Evolutionary conservation across 2,888 invertebrate genomes (phyloP).

Genomic region (Caenorhabditis panamensis): DNA sequence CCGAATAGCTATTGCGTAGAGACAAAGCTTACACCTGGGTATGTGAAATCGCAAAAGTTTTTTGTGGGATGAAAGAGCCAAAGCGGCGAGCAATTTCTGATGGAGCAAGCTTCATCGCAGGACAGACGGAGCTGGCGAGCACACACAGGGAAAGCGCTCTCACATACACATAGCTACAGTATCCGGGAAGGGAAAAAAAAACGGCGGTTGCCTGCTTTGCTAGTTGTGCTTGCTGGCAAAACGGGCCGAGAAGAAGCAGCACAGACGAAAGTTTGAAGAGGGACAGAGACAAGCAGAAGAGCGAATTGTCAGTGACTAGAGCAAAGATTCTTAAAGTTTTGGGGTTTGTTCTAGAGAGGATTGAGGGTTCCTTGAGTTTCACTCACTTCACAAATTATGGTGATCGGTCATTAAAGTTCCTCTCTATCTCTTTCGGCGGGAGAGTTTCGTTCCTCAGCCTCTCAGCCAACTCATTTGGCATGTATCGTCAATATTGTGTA

Average conservation of each 20-base stretch:
- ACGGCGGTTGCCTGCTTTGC: conserved; percentile 43
- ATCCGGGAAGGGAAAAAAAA: conserved; percentile 50
- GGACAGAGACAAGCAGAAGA: conserved; percentile 19
- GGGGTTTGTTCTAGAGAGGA: neutral
- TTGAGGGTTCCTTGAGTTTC: neutral
- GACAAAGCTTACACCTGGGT: conserved; percentile 17
- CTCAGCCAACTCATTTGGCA: conserved; percentile 34
- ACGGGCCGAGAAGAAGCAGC: conserved; percentile 21
- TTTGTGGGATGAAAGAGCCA: conserved; percentile 31
- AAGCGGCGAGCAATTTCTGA: conserved; percentile 53
- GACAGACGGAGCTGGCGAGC: conserved; percentile 56
- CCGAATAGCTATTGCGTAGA: conserved; percentile 6
- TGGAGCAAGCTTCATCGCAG: conserved; percentile 45
- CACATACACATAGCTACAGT: conserved; percentile 60
- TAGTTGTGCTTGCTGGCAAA: conserved; percentile 30
- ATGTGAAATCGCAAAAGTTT: conserved; percentile 31
- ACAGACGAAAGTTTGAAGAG: conserved; percentile 27
- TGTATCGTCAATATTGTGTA: conserved; percentile 57
- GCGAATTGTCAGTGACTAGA: conserved; percentile 13
- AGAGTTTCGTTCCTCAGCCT: conserved; percentile 7
- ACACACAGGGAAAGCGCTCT: conserved; percentile 49
- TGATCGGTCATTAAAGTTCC: conserved; percentile 25
- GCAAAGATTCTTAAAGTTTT: neutral
- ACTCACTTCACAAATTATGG: neutral
- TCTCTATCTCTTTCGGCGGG: neutral